Evolutionary conservation across 2,797 vertebrate genomes (phyloP).

Genomic region (Pelobates cultripes): DNA sequence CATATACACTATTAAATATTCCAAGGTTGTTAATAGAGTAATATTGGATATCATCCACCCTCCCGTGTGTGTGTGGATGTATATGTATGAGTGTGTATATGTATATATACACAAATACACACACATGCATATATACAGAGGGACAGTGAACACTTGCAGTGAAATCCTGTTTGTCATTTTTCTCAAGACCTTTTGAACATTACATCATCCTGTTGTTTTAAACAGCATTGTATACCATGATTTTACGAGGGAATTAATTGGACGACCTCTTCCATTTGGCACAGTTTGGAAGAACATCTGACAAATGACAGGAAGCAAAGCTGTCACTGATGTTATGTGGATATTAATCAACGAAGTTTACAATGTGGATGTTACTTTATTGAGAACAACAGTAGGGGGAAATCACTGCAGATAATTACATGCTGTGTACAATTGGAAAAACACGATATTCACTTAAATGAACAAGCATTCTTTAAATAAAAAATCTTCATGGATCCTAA

Average conservation of each 20-base stretch:
- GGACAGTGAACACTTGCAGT: slow-evolving; percentile 59
- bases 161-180: slow-evolving; percentile 27
- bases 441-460: slow-evolving; percentile 63
- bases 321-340: slow-evolving; percentile 64
- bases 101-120: too few species aligned
- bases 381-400: slow-evolving; percentile 64
- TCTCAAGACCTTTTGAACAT: slow-evolving; percentile 35
- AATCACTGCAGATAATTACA: slow-evolving; percentile 60
- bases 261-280: slow-evolving; percentile 36
- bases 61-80: neutral
- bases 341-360: slow-evolving; percentile 65
- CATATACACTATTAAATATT: slow-evolving; percentile 16
- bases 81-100: neutral
- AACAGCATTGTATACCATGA: slow-evolving; percentile 34
- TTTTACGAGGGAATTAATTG: slow-evolving; percentile 38
- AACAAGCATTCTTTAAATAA: slow-evolving; percentile 56
- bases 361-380: slow-evolving; percentile 65
- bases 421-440: slow-evolving; percentile 61
- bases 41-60: neutral
- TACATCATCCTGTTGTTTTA: slow-evolving; percentile 42
- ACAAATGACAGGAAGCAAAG: slow-evolving; percentile 55
- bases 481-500: slow-evolving; percentile 38
- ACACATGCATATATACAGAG: slow-evolving; percentile 51
- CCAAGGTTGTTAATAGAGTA: neutral
- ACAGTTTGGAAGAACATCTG: slow-evolving; percentile 56